Conservation (phyloP, 2,888 invertebrate genomes). For the Lomographa bimaculata region DNA sequence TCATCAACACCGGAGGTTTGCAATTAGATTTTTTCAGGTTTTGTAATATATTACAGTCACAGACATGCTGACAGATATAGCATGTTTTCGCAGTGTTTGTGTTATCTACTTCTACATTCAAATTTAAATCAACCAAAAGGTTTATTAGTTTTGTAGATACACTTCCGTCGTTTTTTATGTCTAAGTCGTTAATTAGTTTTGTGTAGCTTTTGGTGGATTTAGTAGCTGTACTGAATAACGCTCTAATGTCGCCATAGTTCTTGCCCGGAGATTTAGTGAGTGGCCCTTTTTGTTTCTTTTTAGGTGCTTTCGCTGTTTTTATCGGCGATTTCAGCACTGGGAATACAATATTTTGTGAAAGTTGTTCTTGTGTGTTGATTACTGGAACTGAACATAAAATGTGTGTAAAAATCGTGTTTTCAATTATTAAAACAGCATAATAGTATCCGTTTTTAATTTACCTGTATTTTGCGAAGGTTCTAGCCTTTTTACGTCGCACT, state of each 20-base stretch:
- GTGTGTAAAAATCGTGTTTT: too few relatives aligned
- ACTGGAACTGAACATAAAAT: not conserved
- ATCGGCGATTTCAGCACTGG: slow-evolving; percentile 38
- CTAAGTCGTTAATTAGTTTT: slow-evolving; percentile 66
- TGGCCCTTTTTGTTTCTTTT: slow-evolving; percentile 52
- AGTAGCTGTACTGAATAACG: slow-evolving; percentile 75
- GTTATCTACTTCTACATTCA: slow-evolving; percentile 60
- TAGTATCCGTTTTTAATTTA: slow-evolving; percentile 1
- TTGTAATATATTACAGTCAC: slow-evolving; percentile 61
- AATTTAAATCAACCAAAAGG: slow-evolving; percentile 72
- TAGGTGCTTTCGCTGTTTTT: slow-evolving; percentile 48
- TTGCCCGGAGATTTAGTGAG: slow-evolving; percentile 56
- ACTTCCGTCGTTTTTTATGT: slow-evolving; percentile 59
- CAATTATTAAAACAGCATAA: too few relatives aligned
- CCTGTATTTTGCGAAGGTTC: slow-evolving; percentile 53
- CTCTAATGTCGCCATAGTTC: slow-evolving; percentile 81
- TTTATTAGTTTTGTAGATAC: slow-evolving; percentile 63
- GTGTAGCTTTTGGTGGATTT: slow-evolving; percentile 76
- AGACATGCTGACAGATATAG: slow-evolving; percentile 68
- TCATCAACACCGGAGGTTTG: slow-evolving; percentile 33
- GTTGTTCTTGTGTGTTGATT: slow-evolving; percentile 6
- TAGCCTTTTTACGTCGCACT: slow-evolving; percentile 75
- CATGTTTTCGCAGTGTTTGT: slow-evolving; percentile 47
- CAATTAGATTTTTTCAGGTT: slow-evolving; percentile 38
- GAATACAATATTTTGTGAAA: slow-evolving; percentile 27